phyloP scores from a whole-genome alignment of 2,888 invertebrate genomes.

The Arenicola marina region DNA sequence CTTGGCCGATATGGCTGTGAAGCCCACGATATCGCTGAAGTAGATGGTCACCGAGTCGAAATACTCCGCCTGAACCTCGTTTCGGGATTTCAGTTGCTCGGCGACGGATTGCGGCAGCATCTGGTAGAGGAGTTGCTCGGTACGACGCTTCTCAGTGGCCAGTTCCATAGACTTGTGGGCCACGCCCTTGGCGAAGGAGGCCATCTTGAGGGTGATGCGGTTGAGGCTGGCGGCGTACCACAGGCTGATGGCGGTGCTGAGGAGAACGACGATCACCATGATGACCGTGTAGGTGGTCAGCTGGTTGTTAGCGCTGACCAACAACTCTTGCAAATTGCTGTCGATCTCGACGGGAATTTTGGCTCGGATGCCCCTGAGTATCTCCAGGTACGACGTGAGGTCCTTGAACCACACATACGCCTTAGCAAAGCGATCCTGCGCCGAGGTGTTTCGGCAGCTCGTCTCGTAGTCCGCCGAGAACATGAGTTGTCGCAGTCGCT shows the following conservation, averaged over 20 bases:
- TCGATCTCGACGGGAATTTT: slow-evolving; percentile 7
- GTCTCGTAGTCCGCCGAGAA: not conserved
- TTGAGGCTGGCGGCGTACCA: slow-evolving; percentile 15
- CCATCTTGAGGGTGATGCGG: slow-evolving; percentile 4
- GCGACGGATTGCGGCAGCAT: too few species aligned
- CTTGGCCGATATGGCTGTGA: too few species aligned
- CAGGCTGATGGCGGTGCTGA: slow-evolving; percentile 10
- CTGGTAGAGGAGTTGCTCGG: too few species aligned
- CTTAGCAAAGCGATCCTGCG: slow-evolving; percentile 2
- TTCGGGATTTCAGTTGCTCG: too few species aligned
- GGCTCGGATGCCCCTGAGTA: slow-evolving; percentile 9
- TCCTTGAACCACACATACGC: slow-evolving; percentile 13
- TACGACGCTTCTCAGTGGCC: not conserved
- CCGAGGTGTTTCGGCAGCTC: not conserved
- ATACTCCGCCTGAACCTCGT: too few species aligned
- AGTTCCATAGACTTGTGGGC: not conserved
- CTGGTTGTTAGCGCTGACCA: not conserved
- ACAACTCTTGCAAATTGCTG: slow-evolving; percentile 1
- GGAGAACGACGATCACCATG: slow-evolving; percentile 11
- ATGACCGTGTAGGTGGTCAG: slow-evolving; percentile 9
- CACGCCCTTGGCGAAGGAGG: not conserved
- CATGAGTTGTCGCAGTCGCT: not conserved
- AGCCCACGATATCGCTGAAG: slow-evolving; percentile 11
- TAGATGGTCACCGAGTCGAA: slow-evolving; percentile 6
- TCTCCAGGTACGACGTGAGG: slow-evolving; percentile 15